Base-by-base conservation (phyloP, 2,797 vertebrate species). In the Dendrocincla tyrannina region DNA sequence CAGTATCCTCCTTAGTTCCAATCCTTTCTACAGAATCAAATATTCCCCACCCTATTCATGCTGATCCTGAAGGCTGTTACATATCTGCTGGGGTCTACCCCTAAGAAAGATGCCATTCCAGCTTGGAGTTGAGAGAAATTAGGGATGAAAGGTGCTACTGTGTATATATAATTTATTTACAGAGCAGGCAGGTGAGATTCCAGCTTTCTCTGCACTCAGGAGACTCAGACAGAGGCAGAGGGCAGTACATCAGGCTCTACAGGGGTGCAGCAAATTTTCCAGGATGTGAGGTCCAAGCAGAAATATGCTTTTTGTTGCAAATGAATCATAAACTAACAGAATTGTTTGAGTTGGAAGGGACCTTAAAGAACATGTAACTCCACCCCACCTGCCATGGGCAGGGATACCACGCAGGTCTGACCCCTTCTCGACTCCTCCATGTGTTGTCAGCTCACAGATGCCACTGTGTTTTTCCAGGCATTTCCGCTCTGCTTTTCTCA, bases 1-100 rank as follows among this genome's bases (percentile, higher is more conserved):
- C 0, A 0, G 2, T 25, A 78, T 75, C 42, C 59, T 79, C 15
- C 27, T 33, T 19, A 39, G 63, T 58, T 7, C 5, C 25, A 59
- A 32, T 19, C 24, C 18, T 9, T 17, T 10, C n/a, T 20, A 19
- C 6, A 30, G 35, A 11, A 76, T 56, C 56, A 59, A 79, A 7
- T 11, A 18, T 42, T 86, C 41, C 17, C 18, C 28, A 73, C 7
- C 3, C 7, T 76, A 17, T 28, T 59, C 17, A 11, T 50, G 39
- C 23, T 69, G 20, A 24, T 44, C 27, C 50, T 41, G 7, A 17
- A 70, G 74, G n/a, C 28, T 70, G 12, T 27, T 17, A 14, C 5
- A 3, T 0, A 0, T 12, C 66, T 60, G 9, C 24, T 39, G 28
- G 22, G 22, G 7, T 17, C 59, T 27, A 5, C 1, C 11, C 30